phyloP scores from a whole-genome alignment of 1,140 invertebrate genomes.

The Brachionus calyciflorus region DNA sequence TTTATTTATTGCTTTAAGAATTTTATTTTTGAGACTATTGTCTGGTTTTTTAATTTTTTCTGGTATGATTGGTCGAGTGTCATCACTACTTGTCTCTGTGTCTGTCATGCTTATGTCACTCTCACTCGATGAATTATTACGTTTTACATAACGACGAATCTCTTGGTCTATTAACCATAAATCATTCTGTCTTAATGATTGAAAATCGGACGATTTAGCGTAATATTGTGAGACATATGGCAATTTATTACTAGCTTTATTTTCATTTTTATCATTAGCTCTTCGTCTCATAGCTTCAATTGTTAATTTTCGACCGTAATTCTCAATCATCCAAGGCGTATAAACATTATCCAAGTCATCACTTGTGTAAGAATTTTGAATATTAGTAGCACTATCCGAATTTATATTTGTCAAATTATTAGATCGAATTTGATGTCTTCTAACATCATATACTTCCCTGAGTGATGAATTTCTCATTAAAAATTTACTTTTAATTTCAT shows the following conservation, averaged over 20 bases:
- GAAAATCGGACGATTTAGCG: neutral
- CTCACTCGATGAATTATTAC: neutral
- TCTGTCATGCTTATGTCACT: conserved; percentile 30
- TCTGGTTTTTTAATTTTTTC: conserved; percentile 40
- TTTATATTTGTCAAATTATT: neutral
- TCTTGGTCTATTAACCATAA: conserved; percentile 13
- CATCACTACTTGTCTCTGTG: conserved; percentile 35
- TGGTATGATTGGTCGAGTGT: conserved; percentile 33
- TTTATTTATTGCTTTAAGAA: conserved; percentile 30
- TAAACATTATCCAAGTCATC: conserved; percentile 2
- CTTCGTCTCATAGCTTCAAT: conserved; percentile 3
- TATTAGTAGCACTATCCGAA: neutral
- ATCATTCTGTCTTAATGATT: neutral
- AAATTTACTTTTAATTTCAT: conserved; percentile 10
- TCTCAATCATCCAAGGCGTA: conserved; percentile 38
- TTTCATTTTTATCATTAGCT: neutral
- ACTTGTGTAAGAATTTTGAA: neutral
- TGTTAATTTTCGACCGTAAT: conserved; percentile 2
- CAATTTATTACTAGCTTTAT: neutral
- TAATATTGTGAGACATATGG: conserved; percentile 40
- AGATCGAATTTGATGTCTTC: neutral
- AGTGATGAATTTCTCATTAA: conserved; percentile 30
- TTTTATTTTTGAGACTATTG: conserved; percentile 34
- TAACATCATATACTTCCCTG: conserved; percentile 24
- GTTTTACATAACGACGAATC: neutral